These are phyloP conservation scores for Bombus confusus DNA, from an alignment of 1,140 invertebrate genomes.

Conservation along the genomic window DNA sequence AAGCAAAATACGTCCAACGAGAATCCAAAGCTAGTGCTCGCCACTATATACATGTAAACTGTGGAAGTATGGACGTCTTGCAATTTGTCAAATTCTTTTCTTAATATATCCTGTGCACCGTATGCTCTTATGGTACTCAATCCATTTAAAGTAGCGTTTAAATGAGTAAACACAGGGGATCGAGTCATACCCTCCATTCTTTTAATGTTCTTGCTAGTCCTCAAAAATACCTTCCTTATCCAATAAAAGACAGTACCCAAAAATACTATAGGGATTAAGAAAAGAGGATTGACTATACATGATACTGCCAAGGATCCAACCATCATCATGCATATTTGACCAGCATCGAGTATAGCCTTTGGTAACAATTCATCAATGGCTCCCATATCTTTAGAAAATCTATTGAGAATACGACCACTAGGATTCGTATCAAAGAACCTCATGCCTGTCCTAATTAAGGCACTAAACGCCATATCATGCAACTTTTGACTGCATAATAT, in stretches of 20 bases:
- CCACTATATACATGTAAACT: conserved; percentile 87
- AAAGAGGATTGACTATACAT: conserved; percentile 88
- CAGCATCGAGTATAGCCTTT: conserved; percentile 88
- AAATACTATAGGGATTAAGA: conserved; percentile 87
- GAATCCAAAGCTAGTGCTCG: conserved; percentile 88
- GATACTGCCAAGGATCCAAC: conserved; percentile 86
- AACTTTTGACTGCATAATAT: conserved; percentile 86
- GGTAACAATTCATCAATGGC: conserved; percentile 95
- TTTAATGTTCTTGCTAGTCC: conserved; percentile 92
- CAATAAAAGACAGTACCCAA: conserved; percentile 88
- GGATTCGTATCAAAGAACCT: conserved; percentile 91
- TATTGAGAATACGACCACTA: conserved; percentile 88
- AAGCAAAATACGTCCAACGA: conserved; percentile 89
- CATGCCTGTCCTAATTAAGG: conserved; percentile 85
- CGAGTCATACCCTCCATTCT: conserved; percentile 91
- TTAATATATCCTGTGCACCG: conserved; percentile 89
- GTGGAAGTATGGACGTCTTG: conserved; percentile 86
- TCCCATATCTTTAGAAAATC: conserved; percentile 91
- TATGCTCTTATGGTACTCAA: conserved; percentile 95
- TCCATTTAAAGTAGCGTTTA: conserved; percentile 94
- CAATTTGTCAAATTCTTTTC: conserved; percentile 89
- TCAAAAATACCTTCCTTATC: conserved; percentile 90
- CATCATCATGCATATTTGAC: conserved; percentile 86
- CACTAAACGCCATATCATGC: conserved; percentile 87
- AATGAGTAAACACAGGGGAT: conserved; percentile 93